Evolutionary conservation across 2,797 vertebrate genomes (phyloP).

Genomic region (Neosilurus mollespiculum): DNA sequence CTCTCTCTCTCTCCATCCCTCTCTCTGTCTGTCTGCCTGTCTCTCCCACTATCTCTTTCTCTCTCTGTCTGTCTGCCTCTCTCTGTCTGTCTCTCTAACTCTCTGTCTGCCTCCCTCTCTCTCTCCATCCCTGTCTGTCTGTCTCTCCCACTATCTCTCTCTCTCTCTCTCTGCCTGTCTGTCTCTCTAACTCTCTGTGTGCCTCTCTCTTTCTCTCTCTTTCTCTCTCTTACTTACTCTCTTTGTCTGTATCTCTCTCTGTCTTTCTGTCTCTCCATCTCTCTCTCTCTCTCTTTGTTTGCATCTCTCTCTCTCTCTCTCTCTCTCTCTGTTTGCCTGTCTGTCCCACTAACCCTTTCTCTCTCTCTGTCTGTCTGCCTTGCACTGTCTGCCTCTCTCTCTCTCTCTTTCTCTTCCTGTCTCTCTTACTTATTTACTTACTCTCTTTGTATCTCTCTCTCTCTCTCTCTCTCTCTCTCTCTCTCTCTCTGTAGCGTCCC

Average conservation of each 20-base stretch:
- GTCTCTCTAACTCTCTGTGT: too few species aligned
- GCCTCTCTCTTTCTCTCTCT: background rate
- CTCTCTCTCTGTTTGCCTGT: background rate
- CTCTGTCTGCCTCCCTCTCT: too few species aligned
- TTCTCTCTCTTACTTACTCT: background rate
- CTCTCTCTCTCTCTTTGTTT: background rate
- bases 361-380: background rate
- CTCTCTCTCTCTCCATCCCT: too few species aligned
- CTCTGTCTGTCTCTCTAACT: too few species aligned
- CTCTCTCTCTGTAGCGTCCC: background rate
- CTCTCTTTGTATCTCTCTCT: background rate
- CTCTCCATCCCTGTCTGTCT: too few species aligned
- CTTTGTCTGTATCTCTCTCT: too few species aligned
- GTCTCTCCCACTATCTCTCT: too few species aligned
- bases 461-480: background rate
- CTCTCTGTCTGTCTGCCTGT: too few species aligned
- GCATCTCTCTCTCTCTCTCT: too few species aligned
- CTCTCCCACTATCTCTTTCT: too few species aligned
- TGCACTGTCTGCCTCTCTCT: accelerated
- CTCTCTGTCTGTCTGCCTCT: too few species aligned
- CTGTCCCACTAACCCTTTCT: background rate
- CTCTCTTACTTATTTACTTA: background rate
- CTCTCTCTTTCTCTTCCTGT: background rate
- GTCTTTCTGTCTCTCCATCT: accelerated
- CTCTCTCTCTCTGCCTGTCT: too few species aligned